A percentile compares a stretch with the other conserved stretches of the same genome.
phyloP scores from a whole-genome alignment of 1,140 invertebrate genomes.

The Hyposmocoma kahamanoa region DNA sequence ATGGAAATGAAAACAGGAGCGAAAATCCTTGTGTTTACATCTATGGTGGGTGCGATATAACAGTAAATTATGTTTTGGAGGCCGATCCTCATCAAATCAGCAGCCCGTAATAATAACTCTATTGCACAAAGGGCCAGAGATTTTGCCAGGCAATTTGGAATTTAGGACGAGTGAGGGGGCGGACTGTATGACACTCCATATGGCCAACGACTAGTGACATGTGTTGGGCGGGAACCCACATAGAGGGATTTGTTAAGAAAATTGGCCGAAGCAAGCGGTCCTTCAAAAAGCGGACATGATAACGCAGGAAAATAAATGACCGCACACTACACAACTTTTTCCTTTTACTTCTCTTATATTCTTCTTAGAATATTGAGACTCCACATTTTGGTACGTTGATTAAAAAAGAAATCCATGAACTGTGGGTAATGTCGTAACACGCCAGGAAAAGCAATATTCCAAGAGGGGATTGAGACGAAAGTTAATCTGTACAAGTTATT shows the following conservation, averaged over 20 bases:
- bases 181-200: constrained; percentile 26
- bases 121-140: constrained; percentile 55
- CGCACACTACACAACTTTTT: no score
- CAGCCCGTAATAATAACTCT: constrained; percentile 54
- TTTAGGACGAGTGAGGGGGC: constrained; percentile 30
- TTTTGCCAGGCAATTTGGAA: constrained; percentile 52
- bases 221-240: constrained; percentile 11
- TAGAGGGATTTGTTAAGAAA: constrained; percentile 11
- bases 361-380: no score
- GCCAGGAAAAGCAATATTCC: no score
- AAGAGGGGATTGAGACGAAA: neutral
- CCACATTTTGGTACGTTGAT: no score
- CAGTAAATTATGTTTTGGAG: constrained; percentile 9
- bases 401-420: no score
- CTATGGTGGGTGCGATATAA: constrained; percentile 7
- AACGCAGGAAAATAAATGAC: no score
- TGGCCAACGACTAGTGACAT: constrained; percentile 35
- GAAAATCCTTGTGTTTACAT: neutral
- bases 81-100: constrained; percentile 46
- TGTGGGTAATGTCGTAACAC: no score
- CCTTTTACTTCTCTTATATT: no score
- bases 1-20: neutral
- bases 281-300: no score
- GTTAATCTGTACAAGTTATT: neutral
- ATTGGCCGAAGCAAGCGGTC: neutral